phyloP scores from a whole-genome alignment of 2,888 invertebrate species.

The Rhagonycha lutea region DNA sequence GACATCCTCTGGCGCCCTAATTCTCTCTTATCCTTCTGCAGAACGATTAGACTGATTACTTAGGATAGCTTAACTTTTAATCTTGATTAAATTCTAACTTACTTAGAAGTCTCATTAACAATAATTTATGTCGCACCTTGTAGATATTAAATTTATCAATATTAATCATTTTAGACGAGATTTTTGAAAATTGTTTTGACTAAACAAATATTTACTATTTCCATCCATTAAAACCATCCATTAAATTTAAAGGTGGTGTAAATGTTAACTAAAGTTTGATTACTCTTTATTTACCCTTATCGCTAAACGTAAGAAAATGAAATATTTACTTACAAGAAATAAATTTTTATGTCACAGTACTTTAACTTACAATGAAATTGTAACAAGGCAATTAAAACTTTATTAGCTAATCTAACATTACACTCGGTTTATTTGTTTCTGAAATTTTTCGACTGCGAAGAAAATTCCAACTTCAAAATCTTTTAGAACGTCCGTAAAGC shows the following conservation, averaged over 20 bases:
- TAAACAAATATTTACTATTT: not conserved
- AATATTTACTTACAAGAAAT: not conserved
- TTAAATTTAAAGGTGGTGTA: not conserved
- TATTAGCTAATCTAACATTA: not conserved
- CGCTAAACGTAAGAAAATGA: not conserved
- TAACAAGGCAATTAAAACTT: not conserved
- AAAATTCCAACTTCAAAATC: not conserved
- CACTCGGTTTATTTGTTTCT: not conserved
- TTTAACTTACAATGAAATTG: not conserved
- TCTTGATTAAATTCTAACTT: conserved; percentile 36
- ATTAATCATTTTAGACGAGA: not conserved
- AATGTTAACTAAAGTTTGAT: not conserved
- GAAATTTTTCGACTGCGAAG: not conserved
- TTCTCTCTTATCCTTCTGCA: conserved; percentile 29
- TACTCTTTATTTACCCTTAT: not conserved
- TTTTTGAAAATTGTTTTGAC: not conserved
- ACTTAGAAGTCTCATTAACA: conserved; percentile 25
- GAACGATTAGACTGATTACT: conserved; percentile 35
- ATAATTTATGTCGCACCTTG: conserved; percentile 27
- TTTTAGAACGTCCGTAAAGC: too few relatives aligned
- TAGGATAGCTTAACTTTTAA: conserved; percentile 39
- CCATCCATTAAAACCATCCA: not conserved
- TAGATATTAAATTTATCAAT: conserved; percentile 14
- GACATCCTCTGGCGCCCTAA: conserved; percentile 30
- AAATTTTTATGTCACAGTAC: not conserved